These are phyloP conservation scores for Mallotus villosus DNA, from an alignment of 2,797 vertebrate genomes.

Conservation along the genomic window DNA sequence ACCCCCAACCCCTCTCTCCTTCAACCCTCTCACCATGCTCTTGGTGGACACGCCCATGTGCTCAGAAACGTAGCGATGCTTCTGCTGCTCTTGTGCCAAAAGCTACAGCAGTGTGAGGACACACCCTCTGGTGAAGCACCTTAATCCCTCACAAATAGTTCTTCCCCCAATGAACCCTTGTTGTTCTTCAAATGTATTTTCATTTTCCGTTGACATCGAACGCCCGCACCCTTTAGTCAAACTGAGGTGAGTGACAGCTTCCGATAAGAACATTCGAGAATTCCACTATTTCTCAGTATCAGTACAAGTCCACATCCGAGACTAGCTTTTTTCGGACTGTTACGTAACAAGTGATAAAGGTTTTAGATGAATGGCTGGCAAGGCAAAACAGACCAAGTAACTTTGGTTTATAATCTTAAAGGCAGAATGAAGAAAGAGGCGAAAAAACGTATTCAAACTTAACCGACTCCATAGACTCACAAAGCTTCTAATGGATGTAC, in stretches of 20 bases:
- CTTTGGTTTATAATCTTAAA: background rate
- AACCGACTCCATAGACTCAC: background rate
- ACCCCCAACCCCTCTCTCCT: no score
- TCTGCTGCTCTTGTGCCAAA: background rate
- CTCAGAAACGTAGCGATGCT: background rate
- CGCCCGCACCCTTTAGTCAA: slow-evolving; percentile 9
- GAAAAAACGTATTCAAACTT: background rate
- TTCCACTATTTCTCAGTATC: background rate
- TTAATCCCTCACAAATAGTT: background rate
- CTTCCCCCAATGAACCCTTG: background rate
- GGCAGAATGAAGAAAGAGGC: background rate
- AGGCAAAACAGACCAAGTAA: background rate
- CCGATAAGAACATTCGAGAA: slow-evolving; percentile 17
- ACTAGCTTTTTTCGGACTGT: background rate
- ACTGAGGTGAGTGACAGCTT: background rate
- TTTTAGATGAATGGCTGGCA: background rate
- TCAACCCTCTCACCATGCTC: no score
- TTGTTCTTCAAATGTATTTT: background rate
- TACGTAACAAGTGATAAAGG: slow-evolving; percentile 6
- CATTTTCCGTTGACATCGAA: background rate
- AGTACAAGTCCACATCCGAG: background rate
- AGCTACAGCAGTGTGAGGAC: no score
- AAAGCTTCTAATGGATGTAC: background rate
- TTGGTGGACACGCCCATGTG: background rate
- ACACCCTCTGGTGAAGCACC: background rate